Evolutionary conservation across 2,113 vertebrate species (phyloP), one percentile per base, ranked within the genome.

Genomic region (Pomatorhinus ruficollis): DNA sequence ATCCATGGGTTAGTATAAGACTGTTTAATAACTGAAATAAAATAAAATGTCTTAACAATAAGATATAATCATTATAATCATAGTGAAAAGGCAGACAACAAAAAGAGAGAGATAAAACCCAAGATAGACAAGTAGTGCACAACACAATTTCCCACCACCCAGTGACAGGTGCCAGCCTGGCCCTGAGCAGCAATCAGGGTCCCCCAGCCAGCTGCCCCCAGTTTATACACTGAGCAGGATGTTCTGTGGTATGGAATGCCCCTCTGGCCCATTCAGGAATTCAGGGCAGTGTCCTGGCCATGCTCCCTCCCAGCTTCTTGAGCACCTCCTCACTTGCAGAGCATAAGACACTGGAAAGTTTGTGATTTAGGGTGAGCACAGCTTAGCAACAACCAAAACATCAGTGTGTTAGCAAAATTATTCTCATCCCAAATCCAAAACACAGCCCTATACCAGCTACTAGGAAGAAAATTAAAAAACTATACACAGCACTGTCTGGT

Each of bases 1-100:
- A 72, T 59, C 18, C 6, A 12, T 11, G 33, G 4, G 30, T 10
- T 47, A 53, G 30, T 47, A 27, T 49, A 33, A 42, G 21, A 5
- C 40, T 47, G 30, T 35, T 76, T 54, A 61, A 49, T 40, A 69
- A 69, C 5, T 35, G 24, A 83, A 54, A 54, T 22, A 23, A 83
- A 76, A 75, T 10, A 25, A 61, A 53, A 35, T 10, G 1, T 19
- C 35, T 8, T 27, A 60, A 15, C 30, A 68, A n/a, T 66, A 60
- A 75, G 16, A 45, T 52, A 14, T 11, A 40, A 60, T 25, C 6
- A n/a, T 20, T 25, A 6, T 21, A 53, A n/a, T 31, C 0, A 0
- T 19, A 31, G 19, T 69, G n/a, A 49, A 83, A 76, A 69, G 30
- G 35, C 21, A 69, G 47, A 33, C 30, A 54, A 35, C 17, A 40